These are phyloP conservation scores for Urosaurus nigricauda DNA, from an alignment of 2,797 vertebrate species.

Conservation along the genomic window DNA sequence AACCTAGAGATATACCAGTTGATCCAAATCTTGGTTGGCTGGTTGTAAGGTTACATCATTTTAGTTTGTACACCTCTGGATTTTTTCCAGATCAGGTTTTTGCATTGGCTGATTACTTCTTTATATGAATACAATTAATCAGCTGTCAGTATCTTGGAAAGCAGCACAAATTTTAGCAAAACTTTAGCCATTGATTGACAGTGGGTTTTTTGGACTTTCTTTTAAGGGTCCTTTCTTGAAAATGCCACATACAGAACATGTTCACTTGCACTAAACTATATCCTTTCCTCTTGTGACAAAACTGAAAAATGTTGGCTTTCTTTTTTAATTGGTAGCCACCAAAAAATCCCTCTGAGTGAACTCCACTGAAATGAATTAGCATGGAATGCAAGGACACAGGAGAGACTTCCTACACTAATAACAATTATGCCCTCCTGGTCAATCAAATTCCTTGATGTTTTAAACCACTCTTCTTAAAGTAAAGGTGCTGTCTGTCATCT, in stretches of 20 bases:
- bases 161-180: too few relatives aligned
- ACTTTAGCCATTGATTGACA: not conserved
- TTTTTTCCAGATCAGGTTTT: not conserved
- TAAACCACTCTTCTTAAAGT: slow-evolving; percentile 54
- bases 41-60: too few relatives aligned
- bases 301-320: not conserved
- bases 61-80: too few relatives aligned
- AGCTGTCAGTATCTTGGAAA: not conserved
- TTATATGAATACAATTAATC: not conserved
- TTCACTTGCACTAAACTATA: not conserved
- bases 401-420: slow-evolving; percentile 29
- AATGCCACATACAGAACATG: not conserved
- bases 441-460: slow-evolving; percentile 61
- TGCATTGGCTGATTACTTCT: not conserved
- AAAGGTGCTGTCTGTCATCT: slow-evolving; percentile 53
- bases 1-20: too few relatives aligned
- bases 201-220: not conserved
- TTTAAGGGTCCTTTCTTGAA: not conserved
- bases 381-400: not conserved
- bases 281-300: not conserved
- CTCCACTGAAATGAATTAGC: not conserved
- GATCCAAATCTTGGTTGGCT: too few relatives aligned
- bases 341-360: not conserved
- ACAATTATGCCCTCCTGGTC: slow-evolving; percentile 60
- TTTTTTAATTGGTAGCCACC: not conserved